These are phyloP conservation scores for Neomonachus schauinslandi DNA, from an alignment of 2,113 vertebrate species.

Conservation along the genomic window DNA sequence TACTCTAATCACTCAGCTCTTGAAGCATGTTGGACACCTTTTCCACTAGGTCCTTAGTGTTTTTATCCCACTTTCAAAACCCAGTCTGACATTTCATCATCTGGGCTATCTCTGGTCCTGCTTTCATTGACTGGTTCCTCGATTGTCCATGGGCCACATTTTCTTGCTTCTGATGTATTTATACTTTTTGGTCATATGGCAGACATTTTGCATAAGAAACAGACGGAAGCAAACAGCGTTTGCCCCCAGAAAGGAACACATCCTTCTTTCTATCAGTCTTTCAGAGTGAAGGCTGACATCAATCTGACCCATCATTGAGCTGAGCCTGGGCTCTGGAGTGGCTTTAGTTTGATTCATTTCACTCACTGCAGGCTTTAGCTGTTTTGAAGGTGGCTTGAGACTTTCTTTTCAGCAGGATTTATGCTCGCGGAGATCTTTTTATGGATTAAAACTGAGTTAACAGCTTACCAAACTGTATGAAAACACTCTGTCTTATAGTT, in stretches of 20 bases:
- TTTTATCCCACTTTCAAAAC: not conserved
- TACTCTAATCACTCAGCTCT: not conserved
- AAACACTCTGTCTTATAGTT: not conserved
- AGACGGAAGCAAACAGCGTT: not conserved
- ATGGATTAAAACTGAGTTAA: slow-evolving; percentile 17
- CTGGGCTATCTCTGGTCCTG: not conserved
- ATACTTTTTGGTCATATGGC: not conserved
- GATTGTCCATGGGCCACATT: not conserved
- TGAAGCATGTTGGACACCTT: not conserved
- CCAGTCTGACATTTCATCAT: not conserved
- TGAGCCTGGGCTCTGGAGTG: not conserved
- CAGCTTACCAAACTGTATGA: not conserved
- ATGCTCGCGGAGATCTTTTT: not conserved
- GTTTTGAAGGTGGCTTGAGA: not conserved
- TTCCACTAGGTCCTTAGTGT: not conserved
- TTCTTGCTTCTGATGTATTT: not conserved
- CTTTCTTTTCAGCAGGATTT: not conserved
- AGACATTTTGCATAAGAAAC: not conserved
- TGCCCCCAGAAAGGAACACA: not conserved
- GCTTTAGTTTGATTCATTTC: not conserved
- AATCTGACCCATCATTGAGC: not conserved
- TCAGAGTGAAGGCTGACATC: not conserved
- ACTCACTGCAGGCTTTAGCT: not conserved
- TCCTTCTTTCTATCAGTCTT: not conserved
- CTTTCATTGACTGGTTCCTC: not conserved